Percentiles rank a stretch among this genome's conserved stretches.
phyloP scores from a whole-genome alignment of 2,113 vertebrate species.

The Lepus europaeus region DNA sequence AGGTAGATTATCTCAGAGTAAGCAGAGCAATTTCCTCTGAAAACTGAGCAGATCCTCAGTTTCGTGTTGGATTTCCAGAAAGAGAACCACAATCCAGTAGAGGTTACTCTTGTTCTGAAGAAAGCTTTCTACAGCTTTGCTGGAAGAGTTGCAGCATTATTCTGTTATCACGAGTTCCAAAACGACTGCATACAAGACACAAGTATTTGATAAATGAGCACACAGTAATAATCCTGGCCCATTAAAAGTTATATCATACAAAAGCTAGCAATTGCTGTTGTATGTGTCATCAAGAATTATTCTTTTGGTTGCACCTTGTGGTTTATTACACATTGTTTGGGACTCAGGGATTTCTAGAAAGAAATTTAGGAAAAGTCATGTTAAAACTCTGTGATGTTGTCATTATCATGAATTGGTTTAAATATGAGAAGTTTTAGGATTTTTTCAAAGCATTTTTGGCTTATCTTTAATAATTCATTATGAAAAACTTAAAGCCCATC shows the following conservation, averaged over 20 bases:
- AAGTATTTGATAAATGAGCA: slow-evolving; percentile 82
- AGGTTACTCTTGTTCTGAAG: slow-evolving; percentile 85
- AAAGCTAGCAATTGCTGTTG: slow-evolving; percentile 43
- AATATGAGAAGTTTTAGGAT: slow-evolving; percentile 14
- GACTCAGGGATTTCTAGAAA: slow-evolving; percentile 26
- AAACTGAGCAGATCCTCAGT: slow-evolving; percentile 32
- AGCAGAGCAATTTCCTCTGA: background rate
- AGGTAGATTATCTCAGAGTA: slow-evolving; percentile 60
- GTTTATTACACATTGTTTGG: slow-evolving; percentile 24
- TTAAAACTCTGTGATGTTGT: background rate
- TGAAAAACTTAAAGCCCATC: background rate
- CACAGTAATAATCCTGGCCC: slow-evolving; percentile 64
- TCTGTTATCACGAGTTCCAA: slow-evolving; percentile 85
- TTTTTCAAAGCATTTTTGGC: background rate
- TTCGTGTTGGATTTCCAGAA: slow-evolving; percentile 90
- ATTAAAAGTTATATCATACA: slow-evolving; percentile 63
- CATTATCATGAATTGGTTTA: background rate
- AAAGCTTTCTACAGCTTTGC: slow-evolving; percentile 86
- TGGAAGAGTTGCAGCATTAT: slow-evolving; percentile 83
- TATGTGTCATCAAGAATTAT: slow-evolving; percentile 55
- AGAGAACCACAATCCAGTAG: slow-evolving; percentile 87
- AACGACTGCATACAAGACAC: slow-evolving; percentile 82
- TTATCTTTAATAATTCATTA: slow-evolving; percentile 51
- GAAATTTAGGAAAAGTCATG: background rate
- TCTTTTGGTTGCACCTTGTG: slow-evolving; percentile 38